Evolutionary conservation across 1,140 invertebrate species (phyloP).

Genomic region (Diorhabda elongata): DNA sequence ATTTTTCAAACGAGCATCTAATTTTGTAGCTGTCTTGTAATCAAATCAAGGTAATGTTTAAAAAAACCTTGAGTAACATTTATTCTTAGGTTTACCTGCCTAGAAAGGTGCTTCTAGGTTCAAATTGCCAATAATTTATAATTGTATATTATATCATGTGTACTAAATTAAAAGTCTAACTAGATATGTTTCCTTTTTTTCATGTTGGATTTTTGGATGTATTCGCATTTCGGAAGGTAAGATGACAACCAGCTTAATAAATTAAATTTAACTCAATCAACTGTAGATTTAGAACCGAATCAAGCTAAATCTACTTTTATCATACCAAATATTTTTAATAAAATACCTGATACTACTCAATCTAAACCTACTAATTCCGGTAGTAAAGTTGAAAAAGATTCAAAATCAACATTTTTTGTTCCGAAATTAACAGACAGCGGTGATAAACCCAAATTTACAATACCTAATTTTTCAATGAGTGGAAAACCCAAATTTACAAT

Average conservation of each 20-base stretch:
- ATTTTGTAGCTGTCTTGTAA: no score
- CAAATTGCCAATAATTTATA: no score
- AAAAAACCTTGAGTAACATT: no score
- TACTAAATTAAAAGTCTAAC: neutral
- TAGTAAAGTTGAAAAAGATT: no score
- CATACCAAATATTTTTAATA: slow-evolving; percentile 24
- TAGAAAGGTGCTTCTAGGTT: no score
- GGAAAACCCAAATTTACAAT: neutral
- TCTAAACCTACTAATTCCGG: neutral
- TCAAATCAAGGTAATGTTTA: no score
- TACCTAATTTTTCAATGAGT: slow-evolving; percentile 16
- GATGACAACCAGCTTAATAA: slow-evolving; percentile 34
- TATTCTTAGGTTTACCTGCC: no score
- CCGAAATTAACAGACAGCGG: neutral
- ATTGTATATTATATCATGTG: no score
- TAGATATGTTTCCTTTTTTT: slow-evolving; percentile 47
- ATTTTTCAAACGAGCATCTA: no score
- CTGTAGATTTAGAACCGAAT: no score
- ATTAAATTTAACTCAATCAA: neutral
- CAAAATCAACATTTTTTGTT: neutral
- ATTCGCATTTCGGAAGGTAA: slow-evolving; percentile 54
- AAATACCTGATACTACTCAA: neutral
- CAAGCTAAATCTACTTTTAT: slow-evolving; percentile 8
- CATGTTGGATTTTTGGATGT: slow-evolving; percentile 43
- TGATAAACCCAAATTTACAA: slow-evolving; percentile 16